These are phyloP conservation scores for Oplegnathus fasciatus DNA, from an alignment of 2,113 vertebrate genomes.

Conservation along the genomic window DNA sequence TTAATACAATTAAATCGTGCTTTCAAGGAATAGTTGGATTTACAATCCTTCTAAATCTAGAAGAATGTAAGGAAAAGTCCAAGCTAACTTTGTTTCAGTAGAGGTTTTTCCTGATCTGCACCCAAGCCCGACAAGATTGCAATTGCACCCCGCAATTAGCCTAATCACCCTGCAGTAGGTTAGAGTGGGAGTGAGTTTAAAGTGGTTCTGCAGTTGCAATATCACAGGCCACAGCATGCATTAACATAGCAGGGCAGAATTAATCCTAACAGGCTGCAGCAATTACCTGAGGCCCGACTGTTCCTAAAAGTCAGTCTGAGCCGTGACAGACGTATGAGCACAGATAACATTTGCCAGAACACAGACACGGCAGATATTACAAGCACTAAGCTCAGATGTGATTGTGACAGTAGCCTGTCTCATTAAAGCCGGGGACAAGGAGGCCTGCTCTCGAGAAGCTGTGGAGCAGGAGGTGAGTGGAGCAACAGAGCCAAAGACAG, in stretches of 20 bases:
- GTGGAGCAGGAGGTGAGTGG: constrained; percentile 38
- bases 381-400: constrained; percentile 69
- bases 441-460: constrained; percentile 36
- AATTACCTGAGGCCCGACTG: constrained; percentile 55
- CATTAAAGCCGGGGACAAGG: constrained; percentile 66
- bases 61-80: not conserved
- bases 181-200: constrained; percentile 2
- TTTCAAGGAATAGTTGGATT: constrained; percentile 28
- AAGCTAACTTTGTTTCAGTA: not conserved
- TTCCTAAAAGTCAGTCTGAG: constrained; percentile 47
- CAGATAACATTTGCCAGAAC: constrained; percentile 74
- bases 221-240: constrained; percentile 26
- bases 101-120: not conserved
- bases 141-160: constrained; percentile 32
- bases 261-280: constrained; percentile 53
- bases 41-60: not conserved
- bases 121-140: constrained; percentile 1
- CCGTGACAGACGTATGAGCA: constrained; percentile 45
- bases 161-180: constrained; percentile 15
- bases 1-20: constrained; percentile 17
- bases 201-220: constrained; percentile 34
- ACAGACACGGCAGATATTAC: constrained; percentile 70
- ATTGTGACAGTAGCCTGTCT: constrained; percentile 72
- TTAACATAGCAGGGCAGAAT: constrained; percentile 42
- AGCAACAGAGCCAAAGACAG: constrained; percentile 29